phyloP scores from a whole-genome alignment of 2,888 invertebrate genomes.

The Drosophila gaucha region DNA sequence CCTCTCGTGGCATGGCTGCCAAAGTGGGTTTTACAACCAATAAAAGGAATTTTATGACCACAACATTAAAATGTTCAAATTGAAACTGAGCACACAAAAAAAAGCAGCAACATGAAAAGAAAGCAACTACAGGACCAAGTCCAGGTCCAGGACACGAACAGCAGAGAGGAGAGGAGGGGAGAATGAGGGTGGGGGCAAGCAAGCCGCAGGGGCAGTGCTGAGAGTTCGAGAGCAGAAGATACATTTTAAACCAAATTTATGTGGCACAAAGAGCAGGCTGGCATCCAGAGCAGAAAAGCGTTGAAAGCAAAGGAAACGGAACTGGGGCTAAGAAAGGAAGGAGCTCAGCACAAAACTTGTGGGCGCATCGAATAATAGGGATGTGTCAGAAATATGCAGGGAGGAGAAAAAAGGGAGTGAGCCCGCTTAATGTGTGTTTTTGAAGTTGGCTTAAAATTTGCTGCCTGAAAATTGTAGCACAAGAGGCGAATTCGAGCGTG shows the following conservation, averaged over 20 bases:
- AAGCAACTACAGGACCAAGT: conserved; percentile 41
- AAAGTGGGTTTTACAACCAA: conserved; percentile 72
- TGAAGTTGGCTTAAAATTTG: conserved; percentile 65
- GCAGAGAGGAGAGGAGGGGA: background rate
- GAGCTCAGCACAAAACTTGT: conserved; percentile 25
- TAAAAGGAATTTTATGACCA: conserved; percentile 80
- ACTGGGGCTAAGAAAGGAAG: conserved; percentile 42
- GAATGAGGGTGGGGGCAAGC: background rate
- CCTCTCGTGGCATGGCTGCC: conserved; percentile 8
- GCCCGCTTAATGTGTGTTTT: conserved; percentile 71
- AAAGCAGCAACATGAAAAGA: conserved; percentile 53
- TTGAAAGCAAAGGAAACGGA: conserved; percentile 75
- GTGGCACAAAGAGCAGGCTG: conserved; percentile 66
- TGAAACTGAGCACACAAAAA: conserved; percentile 75
- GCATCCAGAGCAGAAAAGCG: conserved; percentile 40
- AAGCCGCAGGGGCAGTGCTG: conserved; percentile 2
- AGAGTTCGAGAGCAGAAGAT: conserved; percentile 47
- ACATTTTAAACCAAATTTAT: conserved; percentile 77
- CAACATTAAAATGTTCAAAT: conserved; percentile 78
- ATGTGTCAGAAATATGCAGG: background rate
- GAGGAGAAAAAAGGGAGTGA: conserved; percentile 30
- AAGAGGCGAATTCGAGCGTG: conserved; percentile 72
- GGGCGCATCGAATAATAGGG: conserved; percentile 5
- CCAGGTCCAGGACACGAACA: conserved; percentile 22
- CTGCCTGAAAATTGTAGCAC: conserved; percentile 68